A percentile compares a stretch with the other conserved stretches of the same genome.
These are phyloP conservation scores for Stenolophus ochropezus DNA, from an alignment of 2,888 invertebrate species.

Conservation along the genomic window DNA sequence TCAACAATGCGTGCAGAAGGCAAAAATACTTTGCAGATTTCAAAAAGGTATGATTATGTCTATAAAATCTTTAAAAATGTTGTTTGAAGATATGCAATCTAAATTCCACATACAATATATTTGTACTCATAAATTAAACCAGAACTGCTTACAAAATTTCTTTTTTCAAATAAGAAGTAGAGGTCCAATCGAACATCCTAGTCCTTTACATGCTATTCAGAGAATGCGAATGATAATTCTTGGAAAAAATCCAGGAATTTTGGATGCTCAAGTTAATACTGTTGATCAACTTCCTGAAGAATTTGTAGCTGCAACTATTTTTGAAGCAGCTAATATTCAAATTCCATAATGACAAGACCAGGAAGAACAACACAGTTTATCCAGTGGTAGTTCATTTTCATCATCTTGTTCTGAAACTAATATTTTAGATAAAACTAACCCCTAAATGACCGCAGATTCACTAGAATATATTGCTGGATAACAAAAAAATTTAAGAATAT, in stretches of 20 bases:
- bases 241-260: background rate
- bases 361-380: background rate
- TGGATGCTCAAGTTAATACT: background rate
- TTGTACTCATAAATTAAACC: background rate
- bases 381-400: no score
- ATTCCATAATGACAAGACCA: background rate
- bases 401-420: background rate
- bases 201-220: background rate
- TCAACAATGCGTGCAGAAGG: background rate
- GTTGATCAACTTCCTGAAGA: background rate
- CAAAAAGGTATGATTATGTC: background rate
- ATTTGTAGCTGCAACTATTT: background rate
- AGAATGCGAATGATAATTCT: background rate
- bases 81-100: background rate
- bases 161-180: background rate
- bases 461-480: background rate
- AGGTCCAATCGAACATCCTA: background rate
- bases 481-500: background rate
- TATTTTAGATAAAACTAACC: background rate
- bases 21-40: background rate
- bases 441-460: background rate
- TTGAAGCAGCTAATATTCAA: background rate
- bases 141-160: background rate
- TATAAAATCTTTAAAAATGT: background rate
- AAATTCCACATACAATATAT: background rate